Evolutionary conservation across 2,113 vertebrate genomes (phyloP), one percentile per base, ranked within the genome.

Genomic region (Microcebus tavaratra): DNA sequence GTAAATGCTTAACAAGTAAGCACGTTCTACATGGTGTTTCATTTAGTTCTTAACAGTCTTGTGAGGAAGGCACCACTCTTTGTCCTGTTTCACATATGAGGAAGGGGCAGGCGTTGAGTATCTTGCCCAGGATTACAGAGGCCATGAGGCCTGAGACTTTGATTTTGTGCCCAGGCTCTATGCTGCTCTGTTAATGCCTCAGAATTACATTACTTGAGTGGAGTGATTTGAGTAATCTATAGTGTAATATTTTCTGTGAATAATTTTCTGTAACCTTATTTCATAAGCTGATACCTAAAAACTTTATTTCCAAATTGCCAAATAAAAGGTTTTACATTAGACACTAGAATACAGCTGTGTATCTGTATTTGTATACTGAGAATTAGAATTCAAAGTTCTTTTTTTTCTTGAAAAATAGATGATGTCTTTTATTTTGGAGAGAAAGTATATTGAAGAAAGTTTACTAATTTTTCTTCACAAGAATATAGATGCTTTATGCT

Each of bases 381-480:
- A 94, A 42, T 86, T 82, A 86, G 48, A 93, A 81, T 29, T 48
- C 39, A 36, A 57, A 90, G 73, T 73, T 76, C 25, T 29, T n/a
- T 92, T 59, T 82, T 82, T 57, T 13, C 23, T 57, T 27, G n/a
- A 91, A 81, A 87, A 63, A 59, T 70, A 79, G 81, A 14, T 23
- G 18, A 13, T 81, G 14, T 27, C n/a, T 55, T 36, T 61, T 88
- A 34, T 59, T 78, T 95, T 86, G 42, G 42, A 82, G 29, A 70
- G 70, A 83, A 59, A 76, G 34, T 73, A 61, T 67, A 18, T 8
- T 39, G 27, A 78, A 59, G 63, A 79, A 73, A 57, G 79, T 39
- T 29, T 13, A 55, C 7, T 78, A 68, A 57, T 50, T 78, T 81
- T 72, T 12, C 20, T 27, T 31, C 18, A 42, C 6, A 57, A 87